Base-by-base conservation (phyloP, 2,797 vertebrate species). In the Parotocinclus haroldoi region DNA sequence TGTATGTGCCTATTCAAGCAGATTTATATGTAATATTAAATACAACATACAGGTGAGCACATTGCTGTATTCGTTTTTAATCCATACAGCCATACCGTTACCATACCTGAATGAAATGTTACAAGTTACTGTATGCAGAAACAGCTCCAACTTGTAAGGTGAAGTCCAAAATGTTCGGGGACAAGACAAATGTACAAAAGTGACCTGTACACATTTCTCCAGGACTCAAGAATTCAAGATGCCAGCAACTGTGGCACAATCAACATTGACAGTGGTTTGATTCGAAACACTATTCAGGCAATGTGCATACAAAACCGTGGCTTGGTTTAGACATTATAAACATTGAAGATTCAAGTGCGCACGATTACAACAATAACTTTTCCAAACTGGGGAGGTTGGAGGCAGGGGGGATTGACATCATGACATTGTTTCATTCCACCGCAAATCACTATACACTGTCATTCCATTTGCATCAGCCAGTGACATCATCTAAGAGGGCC, bases 251-350 rank as follows among this genome's bases (percentile, higher is more conserved):
- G 67, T 65, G 76, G 76, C 76, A 78, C 71, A 68, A 65, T 78
- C 63, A 73, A 78, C 76, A 78, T 68, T 68, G 68, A 78, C 67
- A 73, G 76, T 73, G 73, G 71, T 54, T n/a, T 75, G 69, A 62
- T 70, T 78, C 53, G 46, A 78, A 78, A 78, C 73, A 75, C 76
- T 78, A 75, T 75, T 78, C 76, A 78, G 73, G 73, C 73, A 78
- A 78, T 75, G 76, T 73, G 76, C 73, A 78, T 78, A 78, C 73
- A 75, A 78, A 78, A 75, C 76, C 76, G 71, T 78, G 76, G 73
- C 76, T 78, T 76, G 76, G 67, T 78, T 78, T 66, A 78, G 73
- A 78, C 73, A 78, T 78, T 75, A 78, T 68, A 78, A 78, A 78
- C 76, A 78, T 71, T 75, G 65, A 66, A 66, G 63, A 76, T 75